phyloP scores from a whole-genome alignment of 1,140 invertebrate species.

The Drosophila lacertosa region DNA sequence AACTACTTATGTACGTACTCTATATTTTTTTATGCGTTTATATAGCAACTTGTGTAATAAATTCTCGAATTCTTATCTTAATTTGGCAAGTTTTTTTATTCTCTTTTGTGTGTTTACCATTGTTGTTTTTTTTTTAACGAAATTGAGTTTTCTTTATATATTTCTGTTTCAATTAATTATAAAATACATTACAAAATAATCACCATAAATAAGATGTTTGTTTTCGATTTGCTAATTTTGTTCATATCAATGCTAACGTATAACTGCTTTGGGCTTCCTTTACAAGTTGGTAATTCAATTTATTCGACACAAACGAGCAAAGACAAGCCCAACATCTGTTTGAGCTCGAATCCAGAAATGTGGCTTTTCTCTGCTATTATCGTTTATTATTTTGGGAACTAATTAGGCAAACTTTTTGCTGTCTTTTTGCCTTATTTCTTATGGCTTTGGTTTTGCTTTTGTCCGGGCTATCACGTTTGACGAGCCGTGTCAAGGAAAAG shows the following conservation, averaged over 20 bases:
- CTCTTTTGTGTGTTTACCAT: neutral
- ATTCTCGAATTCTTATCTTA: neutral
- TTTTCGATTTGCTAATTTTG: constrained; percentile 3
- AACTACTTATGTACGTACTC: no score
- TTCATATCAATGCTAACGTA: neutral
- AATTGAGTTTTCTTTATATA: no score
- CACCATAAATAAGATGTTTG: neutral
- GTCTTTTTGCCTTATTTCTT: constrained; percentile 28
- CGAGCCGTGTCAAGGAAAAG: constrained; percentile 61
- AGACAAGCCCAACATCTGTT: constrained; percentile 26
- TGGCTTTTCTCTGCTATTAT: constrained; percentile 38
- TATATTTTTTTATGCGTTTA: neutral
- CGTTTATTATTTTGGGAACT: constrained; percentile 70
- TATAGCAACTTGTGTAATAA: neutral
- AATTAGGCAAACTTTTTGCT: constrained; percentile 75
- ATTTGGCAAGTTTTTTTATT: neutral
- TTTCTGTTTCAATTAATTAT: no score
- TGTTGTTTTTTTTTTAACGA: neutral
- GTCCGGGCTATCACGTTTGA: constrained; percentile 65
- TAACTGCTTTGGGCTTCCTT: constrained; percentile 12
- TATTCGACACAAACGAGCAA: constrained; percentile 16
- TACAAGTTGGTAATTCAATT: constrained; percentile 66
- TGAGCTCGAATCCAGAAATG: neutral
- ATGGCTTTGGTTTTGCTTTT: constrained; percentile 37
- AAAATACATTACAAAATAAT: no score